Conservation (phyloP, 2,888 invertebrate species). For the Prosopocoilus inquinatus region DNA sequence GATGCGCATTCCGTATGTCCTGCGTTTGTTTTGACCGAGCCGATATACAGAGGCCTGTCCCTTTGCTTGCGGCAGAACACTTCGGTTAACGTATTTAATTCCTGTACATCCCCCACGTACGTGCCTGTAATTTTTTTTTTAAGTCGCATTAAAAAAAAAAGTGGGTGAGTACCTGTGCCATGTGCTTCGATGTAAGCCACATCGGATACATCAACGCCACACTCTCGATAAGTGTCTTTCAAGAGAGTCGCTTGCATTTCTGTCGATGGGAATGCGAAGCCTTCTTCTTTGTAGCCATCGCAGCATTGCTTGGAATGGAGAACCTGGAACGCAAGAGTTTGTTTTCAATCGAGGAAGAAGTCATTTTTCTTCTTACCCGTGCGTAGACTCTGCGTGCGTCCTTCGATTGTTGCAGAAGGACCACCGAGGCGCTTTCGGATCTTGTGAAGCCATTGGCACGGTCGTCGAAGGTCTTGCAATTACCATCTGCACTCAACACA, state of each 20-base stretch:
- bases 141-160: too few relatives aligned
- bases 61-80: slow-evolving; percentile 70
- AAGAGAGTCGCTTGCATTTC: slow-evolving; percentile 62
- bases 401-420: slow-evolving; percentile 68
- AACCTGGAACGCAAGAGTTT: slow-evolving; percentile 19
- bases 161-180: slow-evolving; percentile 14
- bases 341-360: neutral
- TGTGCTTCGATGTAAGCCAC: slow-evolving; percentile 83
- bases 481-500: slow-evolving; percentile 79
- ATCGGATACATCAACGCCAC: slow-evolving; percentile 65
- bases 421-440: slow-evolving; percentile 73
- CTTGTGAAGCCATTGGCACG: slow-evolving; percentile 79
- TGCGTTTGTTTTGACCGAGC: slow-evolving; percentile 91
- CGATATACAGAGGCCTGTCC: slow-evolving; percentile 75
- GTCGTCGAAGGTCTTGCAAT: slow-evolving; percentile 88
- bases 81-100: slow-evolving; percentile 78
- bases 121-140: too few relatives aligned
- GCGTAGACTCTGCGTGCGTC: slow-evolving; percentile 55
- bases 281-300: slow-evolving; percentile 47
- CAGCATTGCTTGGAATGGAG: slow-evolving; percentile 44
- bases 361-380: slow-evolving; percentile 37
- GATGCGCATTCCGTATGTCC: slow-evolving; percentile 90
- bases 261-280: slow-evolving; percentile 47
- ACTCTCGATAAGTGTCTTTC: slow-evolving; percentile 66
- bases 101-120: slow-evolving; percentile 88